These are phyloP conservation scores for Nicator chloris DNA, from an alignment of 2,113 vertebrate genomes.

Conservation along the genomic window DNA sequence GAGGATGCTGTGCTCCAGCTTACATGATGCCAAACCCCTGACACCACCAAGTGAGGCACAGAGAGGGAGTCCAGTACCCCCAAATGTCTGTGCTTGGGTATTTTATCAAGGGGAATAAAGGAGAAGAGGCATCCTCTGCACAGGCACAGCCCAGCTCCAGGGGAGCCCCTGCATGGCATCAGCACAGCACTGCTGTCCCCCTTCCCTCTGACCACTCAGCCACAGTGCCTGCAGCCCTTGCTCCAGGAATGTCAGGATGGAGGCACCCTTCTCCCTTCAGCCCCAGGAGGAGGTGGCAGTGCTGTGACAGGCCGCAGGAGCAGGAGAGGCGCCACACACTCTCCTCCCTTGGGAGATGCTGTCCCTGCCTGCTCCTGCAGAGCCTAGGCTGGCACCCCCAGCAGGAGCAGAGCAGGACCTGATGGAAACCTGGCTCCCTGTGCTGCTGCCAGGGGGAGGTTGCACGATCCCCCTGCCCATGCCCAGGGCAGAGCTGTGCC, in stretches of 20 bases:
- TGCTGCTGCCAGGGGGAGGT: background rate
- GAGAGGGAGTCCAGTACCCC: background rate
- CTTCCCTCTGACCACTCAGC: too few relatives aligned
- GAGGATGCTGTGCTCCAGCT: background rate
- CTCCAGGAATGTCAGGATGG: background rate
- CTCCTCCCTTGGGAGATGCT: background rate
- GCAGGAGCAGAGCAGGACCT: background rate
- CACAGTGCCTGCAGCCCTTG: background rate
- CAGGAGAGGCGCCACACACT: rapidly evolving
- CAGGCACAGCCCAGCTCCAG: background rate
- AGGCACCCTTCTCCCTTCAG: background rate
- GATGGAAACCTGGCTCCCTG: background rate
- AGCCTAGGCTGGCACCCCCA: background rate
- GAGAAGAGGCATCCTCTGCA: background rate
- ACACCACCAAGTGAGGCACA: background rate
- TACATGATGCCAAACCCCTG: background rate
- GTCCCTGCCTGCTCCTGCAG: background rate
- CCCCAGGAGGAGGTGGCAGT: background rate
- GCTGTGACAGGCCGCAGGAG: background rate
- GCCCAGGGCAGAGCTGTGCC: background rate
- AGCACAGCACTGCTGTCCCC: background rate
- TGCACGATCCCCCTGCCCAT: background rate
- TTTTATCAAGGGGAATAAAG: rapidly evolving
- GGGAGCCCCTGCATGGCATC: rapidly evolving
- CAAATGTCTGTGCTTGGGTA: too few relatives aligned